A percentile compares a stretch with the other conserved stretches of the same genome.
phyloP scores from a whole-genome alignment of 2,113 vertebrate species.

The Gavialis gangeticus region DNA sequence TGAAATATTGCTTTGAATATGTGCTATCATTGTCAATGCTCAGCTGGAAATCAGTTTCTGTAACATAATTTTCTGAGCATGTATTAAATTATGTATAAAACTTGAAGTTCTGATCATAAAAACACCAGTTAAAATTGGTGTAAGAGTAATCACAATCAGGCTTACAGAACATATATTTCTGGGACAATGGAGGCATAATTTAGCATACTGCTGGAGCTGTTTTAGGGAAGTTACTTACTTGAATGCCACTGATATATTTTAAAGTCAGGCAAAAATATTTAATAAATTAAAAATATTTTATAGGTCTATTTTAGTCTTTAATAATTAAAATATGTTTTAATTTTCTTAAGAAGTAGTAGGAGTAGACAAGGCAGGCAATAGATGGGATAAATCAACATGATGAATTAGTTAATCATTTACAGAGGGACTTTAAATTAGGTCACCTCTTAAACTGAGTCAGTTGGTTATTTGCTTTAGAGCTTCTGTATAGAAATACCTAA shows the following conservation, averaged over 20 bases:
- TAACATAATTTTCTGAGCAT: neutral
- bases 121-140: neutral
- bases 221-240: neutral
- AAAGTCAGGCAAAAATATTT: conserved; percentile 60
- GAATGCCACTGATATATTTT: conserved; percentile 25
- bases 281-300: conserved; percentile 60
- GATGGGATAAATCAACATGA: conserved; percentile 74
- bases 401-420: conserved; percentile 71
- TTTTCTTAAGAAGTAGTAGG: conserved; percentile 67
- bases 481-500: neutral
- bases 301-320: conserved; percentile 50
- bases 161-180: neutral
- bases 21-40: neutral
- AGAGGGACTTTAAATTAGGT: conserved; percentile 68
- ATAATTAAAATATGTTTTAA: conserved; percentile 74
- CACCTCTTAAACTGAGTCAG: conserved; percentile 63
- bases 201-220: neutral
- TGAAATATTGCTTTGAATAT: neutral
- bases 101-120: neutral
- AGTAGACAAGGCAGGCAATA: conserved; percentile 66
- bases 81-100: neutral
- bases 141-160: neutral
- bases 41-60: neutral
- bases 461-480: conserved; percentile 48
- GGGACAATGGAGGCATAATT: neutral